A percentile compares a stretch with the other conserved stretches of the same genome.
Conservation (phyloP, 1,140 invertebrate genomes). For the Sycophaga agraensis region DNA sequence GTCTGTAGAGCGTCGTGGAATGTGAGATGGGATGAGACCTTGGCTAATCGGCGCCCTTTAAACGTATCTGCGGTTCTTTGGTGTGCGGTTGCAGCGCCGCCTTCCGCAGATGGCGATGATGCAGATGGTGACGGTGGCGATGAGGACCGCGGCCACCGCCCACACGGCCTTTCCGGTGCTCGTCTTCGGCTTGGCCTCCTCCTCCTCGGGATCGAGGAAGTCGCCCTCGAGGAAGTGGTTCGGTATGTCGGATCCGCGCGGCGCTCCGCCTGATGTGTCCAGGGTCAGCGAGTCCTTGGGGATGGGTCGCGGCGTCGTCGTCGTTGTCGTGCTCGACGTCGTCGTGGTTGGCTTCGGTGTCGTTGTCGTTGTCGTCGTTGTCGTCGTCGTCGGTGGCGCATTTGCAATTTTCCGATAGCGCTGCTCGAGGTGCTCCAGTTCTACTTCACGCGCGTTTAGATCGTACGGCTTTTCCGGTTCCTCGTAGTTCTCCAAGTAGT, state of each 20-base stretch:
- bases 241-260: not conserved
- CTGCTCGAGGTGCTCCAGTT: slow-evolving; percentile 36
- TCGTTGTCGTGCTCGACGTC: not conserved
- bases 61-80: slow-evolving; percentile 53
- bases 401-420: slow-evolving; percentile 31
- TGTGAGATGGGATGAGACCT: not conserved
- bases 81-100: slow-evolving; percentile 44
- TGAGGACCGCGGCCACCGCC: slow-evolving; percentile 43
- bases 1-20: too few relatives aligned
- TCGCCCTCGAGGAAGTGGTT: not conserved
- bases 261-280: not conserved
- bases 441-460: slow-evolving; percentile 30
- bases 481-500: slow-evolving; percentile 39
- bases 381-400: slow-evolving; percentile 34
- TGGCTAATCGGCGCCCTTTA: slow-evolving; percentile 23
- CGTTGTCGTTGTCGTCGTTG: slow-evolving; percentile 31
- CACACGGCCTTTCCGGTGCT: slow-evolving; percentile 48
- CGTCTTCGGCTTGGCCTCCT: slow-evolving; percentile 33
- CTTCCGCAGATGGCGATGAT: slow-evolving; percentile 48
- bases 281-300: slow-evolving; percentile 21
- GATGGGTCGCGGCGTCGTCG: not conserved
- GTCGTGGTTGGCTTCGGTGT: slow-evolving; percentile 24
- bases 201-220: not conserved
- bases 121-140: slow-evolving; percentile 45
- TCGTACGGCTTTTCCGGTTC: slow-evolving; percentile 27